A percentile compares a stretch with the other conserved stretches of the same genome.
phyloP scores from a whole-genome alignment of 1,140 invertebrate genomes.

The Venturia canescens region DNA sequence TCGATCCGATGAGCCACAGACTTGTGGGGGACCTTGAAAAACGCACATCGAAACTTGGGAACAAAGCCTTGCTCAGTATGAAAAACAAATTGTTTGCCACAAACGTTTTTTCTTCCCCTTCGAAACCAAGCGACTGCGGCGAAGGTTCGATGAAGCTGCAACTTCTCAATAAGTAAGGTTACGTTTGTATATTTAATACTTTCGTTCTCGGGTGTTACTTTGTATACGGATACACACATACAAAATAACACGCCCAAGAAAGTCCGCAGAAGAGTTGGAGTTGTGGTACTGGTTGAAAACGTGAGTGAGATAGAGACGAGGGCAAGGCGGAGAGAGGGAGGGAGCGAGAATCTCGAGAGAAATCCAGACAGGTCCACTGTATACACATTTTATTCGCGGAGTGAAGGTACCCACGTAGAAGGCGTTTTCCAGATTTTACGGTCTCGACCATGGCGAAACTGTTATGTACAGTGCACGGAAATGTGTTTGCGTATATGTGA shows the following conservation, averaged over 20 bases:
- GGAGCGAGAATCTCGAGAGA: constrained; percentile 43
- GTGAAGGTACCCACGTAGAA: constrained; percentile 33
- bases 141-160: no score
- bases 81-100: no score
- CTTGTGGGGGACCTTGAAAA: no score
- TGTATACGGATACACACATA: background rate
- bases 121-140: no score
- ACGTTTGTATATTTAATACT: no score
- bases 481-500: constrained; percentile 20
- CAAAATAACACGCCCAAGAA: background rate
- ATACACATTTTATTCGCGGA: constrained; percentile 41
- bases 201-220: background rate
- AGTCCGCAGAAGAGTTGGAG: constrained; percentile 8
- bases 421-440: constrained; percentile 45
- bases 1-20: no score
- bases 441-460: constrained; percentile 40
- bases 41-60: no score
- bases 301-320: constrained; percentile 11
- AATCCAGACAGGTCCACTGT: constrained; percentile 39
- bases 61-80: no score
- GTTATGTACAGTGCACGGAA: constrained; percentile 11
- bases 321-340: constrained; percentile 29
- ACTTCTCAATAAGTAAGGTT: no score
- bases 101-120: no score
- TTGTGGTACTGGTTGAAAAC: background rate